These are phyloP conservation scores for Drosophila busckii DNA, from an alignment of 1,140 invertebrate species.

Conservation along the genomic window DNA sequence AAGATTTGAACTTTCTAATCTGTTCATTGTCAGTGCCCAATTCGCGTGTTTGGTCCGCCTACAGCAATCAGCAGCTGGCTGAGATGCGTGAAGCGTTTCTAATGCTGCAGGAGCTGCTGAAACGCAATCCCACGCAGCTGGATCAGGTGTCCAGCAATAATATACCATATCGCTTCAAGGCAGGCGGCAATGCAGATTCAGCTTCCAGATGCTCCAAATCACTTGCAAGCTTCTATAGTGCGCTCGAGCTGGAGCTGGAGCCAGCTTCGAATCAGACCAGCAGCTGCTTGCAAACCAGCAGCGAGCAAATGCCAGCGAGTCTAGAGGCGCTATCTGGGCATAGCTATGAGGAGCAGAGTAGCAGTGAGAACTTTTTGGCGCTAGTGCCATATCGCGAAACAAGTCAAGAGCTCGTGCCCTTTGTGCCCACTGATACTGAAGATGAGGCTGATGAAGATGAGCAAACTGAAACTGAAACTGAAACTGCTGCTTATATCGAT, in stretches of 20 bases:
- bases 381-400: conserved; percentile 31
- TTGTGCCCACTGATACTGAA: neutral
- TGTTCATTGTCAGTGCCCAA: conserved; percentile 35
- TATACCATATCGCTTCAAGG: conserved; percentile 28
- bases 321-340: no score
- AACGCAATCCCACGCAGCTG: neutral
- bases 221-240: neutral
- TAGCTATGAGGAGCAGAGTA: neutral
- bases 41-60: conserved; percentile 27
- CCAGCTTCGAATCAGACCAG: neutral
- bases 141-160: neutral
- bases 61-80: conserved; percentile 15
- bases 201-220: neutral
- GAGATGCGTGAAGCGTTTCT: conserved; percentile 52
- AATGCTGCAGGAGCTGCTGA: conserved; percentile 29
- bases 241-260: neutral
- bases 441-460: neutral
- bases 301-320: neutral
- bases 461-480: neutral
- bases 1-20: conserved; percentile 52
- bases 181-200: conserved; percentile 25
- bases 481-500: no score
- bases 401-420: conserved; percentile 17
- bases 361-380: conserved; percentile 5
- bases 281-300: neutral